Evolutionary conservation across 2,888 invertebrate genomes (phyloP).

Genomic region (Salticus scenicus): DNA sequence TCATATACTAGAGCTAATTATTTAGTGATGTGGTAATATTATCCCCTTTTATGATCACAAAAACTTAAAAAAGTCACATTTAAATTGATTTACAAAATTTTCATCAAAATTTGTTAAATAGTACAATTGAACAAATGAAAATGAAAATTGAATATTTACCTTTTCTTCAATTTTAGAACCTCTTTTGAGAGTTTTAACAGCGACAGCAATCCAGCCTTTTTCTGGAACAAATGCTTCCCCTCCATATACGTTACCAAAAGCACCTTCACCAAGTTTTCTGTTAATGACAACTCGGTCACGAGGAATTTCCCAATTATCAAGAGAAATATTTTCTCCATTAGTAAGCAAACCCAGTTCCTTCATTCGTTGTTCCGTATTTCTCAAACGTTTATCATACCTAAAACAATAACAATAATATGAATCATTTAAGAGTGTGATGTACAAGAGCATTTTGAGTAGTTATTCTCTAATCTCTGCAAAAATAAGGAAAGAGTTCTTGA

Average conservation of each 20-base stretch:
- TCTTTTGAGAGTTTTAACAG: constrained; percentile 90
- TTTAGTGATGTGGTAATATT: too few relatives aligned
- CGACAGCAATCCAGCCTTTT: constrained; percentile 87
- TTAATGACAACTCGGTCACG: constrained; percentile 90
- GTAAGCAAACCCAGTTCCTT: constrained; percentile 82
- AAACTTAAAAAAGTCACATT: too few relatives aligned
- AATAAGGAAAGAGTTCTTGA: too few relatives aligned
- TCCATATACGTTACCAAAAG: constrained; percentile 93
- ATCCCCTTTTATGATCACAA: too few relatives aligned
- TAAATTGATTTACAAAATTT: too few relatives aligned
- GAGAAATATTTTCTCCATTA: constrained; percentile 76
- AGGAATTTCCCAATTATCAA: constrained; percentile 92
- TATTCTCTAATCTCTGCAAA: too few relatives aligned
- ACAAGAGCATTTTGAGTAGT: too few relatives aligned
- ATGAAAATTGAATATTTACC: constrained; percentile 73
- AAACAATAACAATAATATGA: not conserved
- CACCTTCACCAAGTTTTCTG: constrained; percentile 89
- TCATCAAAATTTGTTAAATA: too few relatives aligned
- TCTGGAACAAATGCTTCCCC: constrained; percentile 86
- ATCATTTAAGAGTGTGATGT: too few relatives aligned
- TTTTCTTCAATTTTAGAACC: constrained; percentile 90
- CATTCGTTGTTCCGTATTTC: constrained; percentile 82
- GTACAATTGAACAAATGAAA: too few relatives aligned
- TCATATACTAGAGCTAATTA: too few relatives aligned
- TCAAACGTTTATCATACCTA: constrained; percentile 82